Evolutionary conservation across 2,888 invertebrate genomes (phyloP).

Genomic region (Cephus rjabovi): DNA sequence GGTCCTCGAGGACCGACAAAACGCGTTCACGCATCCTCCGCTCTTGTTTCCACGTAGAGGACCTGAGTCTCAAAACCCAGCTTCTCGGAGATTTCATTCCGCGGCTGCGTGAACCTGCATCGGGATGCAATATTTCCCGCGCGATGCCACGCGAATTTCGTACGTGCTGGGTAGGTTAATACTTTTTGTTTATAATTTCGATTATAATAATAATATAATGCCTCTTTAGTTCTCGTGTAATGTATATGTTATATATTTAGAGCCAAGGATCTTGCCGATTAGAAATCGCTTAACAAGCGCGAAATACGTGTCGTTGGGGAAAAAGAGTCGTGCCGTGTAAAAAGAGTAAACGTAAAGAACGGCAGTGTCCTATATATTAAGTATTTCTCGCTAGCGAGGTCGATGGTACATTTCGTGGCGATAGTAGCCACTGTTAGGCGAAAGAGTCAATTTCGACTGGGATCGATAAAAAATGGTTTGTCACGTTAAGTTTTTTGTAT

Average conservation of each 20-base stretch:
- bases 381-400: background rate
- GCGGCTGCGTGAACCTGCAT: constrained; percentile 5
- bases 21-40: background rate
- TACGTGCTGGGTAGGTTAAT: background rate
- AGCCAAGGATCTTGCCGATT: background rate
- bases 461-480: background rate
- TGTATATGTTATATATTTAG: background rate
- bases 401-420: background rate
- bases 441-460: background rate
- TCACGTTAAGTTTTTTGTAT: background rate
- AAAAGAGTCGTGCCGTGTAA: background rate
- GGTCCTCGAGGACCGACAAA: background rate
- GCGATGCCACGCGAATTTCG: background rate
- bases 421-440: background rate
- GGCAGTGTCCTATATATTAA: background rate
- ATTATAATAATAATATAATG: background rate
- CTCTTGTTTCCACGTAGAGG: background rate
- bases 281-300: background rate
- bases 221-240: background rate
- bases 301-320: background rate
- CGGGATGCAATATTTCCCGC: background rate
- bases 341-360: background rate
- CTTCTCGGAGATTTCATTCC: background rate
- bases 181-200: background rate
- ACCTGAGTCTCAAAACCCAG: background rate